Base-by-base conservation (phyloP, 2,888 invertebrate species). In the Drosophila algonquin region DNA sequence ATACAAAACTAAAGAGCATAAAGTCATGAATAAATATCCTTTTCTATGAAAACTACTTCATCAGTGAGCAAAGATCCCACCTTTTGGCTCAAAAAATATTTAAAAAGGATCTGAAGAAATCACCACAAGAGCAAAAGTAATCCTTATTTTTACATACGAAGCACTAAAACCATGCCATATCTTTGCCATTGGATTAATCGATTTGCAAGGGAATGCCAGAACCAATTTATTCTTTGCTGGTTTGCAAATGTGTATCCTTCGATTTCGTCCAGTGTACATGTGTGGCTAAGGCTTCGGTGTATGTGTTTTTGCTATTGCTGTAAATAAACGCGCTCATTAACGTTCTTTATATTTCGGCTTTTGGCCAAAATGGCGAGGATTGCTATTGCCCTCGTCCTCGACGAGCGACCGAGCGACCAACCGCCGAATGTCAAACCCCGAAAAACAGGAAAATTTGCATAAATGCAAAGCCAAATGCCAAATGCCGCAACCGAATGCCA, bases 321-420 rank as follows among this genome's bases (percentile, higher is more conserved):
- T 67, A 73, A 81, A 81, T 84, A 81, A 82, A 73, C 68, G 72
- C 73, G 73, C 76, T 82, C 85, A 83, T 85, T 85, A 85, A 76
- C 78, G 79, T 76, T 76, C 72, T 73, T 62, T 76, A 70, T 61
- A 68, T 64, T 35, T 57, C 51, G 30, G 24, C 32, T 32, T 53
- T 54, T 35, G 3, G 9, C 40, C 40, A n/a, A 40, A 40, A 40
- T 40, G 24, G 57, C 32, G 35, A 9, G 54, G 18, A 55, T 58
- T 62, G 35, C 46, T 8, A 30, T 30, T 30, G 24, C 35, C 12
- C 35, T 5, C 35, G 32, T 30, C 32, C 32, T 32, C 35, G 40
- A 7, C 40, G 40, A 40, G 40, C 40, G 14, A 14, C 14, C 40
- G 6, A 40, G 44, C 63, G 72, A 58, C 62, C 65, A 79, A 70